phyloP scores from a whole-genome alignment of 2,888 invertebrate species.

The Auanema sp. region DNA sequence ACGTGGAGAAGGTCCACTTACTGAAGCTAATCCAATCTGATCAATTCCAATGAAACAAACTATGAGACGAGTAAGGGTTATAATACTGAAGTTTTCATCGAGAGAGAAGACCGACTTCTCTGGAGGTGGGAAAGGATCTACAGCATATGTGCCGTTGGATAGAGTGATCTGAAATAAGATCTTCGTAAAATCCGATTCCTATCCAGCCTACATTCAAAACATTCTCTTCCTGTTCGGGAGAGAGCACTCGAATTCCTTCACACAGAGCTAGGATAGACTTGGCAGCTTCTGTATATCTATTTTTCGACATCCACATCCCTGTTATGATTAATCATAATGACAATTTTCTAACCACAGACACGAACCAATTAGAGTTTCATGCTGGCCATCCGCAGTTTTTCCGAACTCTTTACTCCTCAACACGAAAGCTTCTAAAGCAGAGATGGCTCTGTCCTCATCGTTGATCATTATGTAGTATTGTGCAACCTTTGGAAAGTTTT shows the following conservation, averaged over 20 bases:
- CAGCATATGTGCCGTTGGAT: constrained; percentile 41
- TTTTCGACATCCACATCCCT: constrained; percentile 47
- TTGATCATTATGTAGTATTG: constrained; percentile 54
- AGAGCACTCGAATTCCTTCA: constrained; percentile 24
- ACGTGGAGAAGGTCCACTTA: constrained; percentile 1
- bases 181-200: neutral
- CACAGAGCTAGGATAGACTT: constrained; percentile 54
- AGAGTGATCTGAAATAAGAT: constrained; percentile 35
- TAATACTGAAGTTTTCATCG: constrained; percentile 18
- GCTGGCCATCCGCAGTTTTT: constrained; percentile 32
- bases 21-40: constrained; percentile 21
- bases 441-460: constrained; percentile 57
- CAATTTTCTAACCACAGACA: constrained; percentile 9
- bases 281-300: constrained; percentile 42
- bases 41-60: constrained; percentile 35
- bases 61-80: constrained; percentile 33
- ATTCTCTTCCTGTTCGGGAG: too few relatives aligned
- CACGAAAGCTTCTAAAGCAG: constrained; percentile 53
- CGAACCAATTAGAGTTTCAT: constrained; percentile 46
- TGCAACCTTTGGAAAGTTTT: constrained; percentile 37
- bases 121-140: constrained; percentile 46
- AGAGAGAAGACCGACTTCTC: constrained; percentile 26
- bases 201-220: neutral
- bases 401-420: constrained; percentile 51
- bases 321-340: neutral